Percentiles rank a stretch among this genome's conserved stretches.
These are phyloP conservation scores for Sebastes itinus DNA, from an alignment of 2,797 vertebrate species.

Conservation along the genomic window DNA sequence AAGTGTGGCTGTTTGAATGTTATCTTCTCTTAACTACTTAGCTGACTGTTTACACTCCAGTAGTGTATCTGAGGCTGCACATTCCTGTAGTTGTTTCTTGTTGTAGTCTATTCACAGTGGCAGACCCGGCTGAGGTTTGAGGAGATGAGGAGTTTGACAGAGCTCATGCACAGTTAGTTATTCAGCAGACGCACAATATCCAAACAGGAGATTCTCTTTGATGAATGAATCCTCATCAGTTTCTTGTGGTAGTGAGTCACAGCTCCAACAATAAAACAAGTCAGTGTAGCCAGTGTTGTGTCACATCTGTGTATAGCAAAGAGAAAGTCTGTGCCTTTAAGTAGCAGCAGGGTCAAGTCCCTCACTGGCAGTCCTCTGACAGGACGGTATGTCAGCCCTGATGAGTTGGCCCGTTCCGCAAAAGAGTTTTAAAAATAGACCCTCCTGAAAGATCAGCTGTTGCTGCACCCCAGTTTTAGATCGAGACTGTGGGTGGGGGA, in stretches of 20 bases:
- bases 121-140: background rate
- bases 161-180: background rate
- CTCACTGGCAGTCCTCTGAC: conserved; percentile 55
- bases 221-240: background rate
- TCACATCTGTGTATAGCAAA: background rate
- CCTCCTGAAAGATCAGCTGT: conserved; percentile 81
- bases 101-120: conserved; percentile 32
- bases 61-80: conserved; percentile 46
- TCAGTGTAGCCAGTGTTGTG: background rate
- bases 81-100: conserved; percentile 46
- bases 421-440: conserved; percentile 83
- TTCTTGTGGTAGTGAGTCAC: background rate
- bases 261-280: background rate
- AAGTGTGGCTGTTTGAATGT: background rate
- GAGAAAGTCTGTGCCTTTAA: conserved; percentile 64
- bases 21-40: background rate
- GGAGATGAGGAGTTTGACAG: conserved; percentile 2
- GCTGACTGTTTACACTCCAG: conserved; percentile 18
- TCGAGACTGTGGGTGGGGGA: conserved; percentile 33
- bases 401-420: conserved; percentile 76
- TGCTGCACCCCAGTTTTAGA: conserved; percentile 68
- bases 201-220: background rate
- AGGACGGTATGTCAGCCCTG: conserved; percentile 70
- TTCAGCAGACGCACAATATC: background rate
- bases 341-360: conserved; percentile 43